Percentiles rank a stretch among this genome's conserved stretches.
These are phyloP conservation scores for Delichon dasypus DNA, from an alignment of 2,797 vertebrate genomes.

Conservation along the genomic window DNA sequence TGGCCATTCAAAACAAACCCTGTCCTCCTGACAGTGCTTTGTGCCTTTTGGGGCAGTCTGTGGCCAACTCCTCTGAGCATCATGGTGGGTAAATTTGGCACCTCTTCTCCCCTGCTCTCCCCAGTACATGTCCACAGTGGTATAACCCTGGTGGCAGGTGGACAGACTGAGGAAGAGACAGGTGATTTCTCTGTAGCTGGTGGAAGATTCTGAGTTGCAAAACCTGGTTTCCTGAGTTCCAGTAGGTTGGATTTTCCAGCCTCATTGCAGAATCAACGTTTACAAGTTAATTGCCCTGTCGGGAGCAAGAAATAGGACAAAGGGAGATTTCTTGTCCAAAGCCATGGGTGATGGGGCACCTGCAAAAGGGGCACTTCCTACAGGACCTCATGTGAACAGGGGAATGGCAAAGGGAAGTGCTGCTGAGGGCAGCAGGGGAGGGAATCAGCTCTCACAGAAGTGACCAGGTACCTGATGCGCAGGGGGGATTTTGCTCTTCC, in stretches of 20 bases:
- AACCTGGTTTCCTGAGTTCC: not conserved
- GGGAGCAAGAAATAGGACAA: not conserved
- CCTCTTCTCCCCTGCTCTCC: not conserved
- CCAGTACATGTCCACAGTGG: not conserved
- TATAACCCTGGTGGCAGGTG: not conserved
- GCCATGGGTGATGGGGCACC: not conserved
- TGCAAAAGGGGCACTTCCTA: not conserved
- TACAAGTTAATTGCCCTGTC: accelerated
- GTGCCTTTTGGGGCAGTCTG: not conserved
- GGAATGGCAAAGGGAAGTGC: not conserved
- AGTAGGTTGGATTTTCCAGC: not conserved
- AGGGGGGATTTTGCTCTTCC: not conserved
- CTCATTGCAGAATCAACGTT: not conserved
- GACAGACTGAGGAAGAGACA: not conserved
- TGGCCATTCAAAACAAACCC: not conserved
- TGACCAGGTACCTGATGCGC: accelerated
- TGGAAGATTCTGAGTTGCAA: not conserved
- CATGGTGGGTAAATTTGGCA: not conserved
- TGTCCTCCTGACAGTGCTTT: not conserved
- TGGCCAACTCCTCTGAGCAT: not conserved
- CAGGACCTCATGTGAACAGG: not conserved
- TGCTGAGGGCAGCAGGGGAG: not conserved
- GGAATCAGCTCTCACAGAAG: not conserved
- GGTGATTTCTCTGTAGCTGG: not conserved
- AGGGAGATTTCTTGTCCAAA: not conserved